Percentiles rank a stretch among this genome's conserved stretches.
Evolutionary conservation across 1,140 invertebrate genomes (phyloP).

Genomic region (Luehdorfia chinensis): DNA sequence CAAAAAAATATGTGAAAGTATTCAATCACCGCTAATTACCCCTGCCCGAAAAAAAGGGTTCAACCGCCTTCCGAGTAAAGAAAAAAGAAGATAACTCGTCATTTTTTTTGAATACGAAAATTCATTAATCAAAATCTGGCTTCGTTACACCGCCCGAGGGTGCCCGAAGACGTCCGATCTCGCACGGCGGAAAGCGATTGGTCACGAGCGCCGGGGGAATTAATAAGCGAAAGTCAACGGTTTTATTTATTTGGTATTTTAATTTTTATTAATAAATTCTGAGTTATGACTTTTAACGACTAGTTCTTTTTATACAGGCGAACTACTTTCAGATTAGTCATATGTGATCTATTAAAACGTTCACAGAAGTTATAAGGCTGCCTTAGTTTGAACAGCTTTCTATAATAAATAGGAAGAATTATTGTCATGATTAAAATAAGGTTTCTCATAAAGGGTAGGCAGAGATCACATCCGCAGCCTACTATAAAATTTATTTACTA

Average conservation of each 20-base stretch:
- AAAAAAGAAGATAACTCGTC: conserved; percentile 25
- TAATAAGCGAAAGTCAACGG: conserved; percentile 37
- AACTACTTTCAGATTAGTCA: no score
- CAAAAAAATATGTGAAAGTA: conserved; percentile 26
- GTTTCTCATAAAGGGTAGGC: no score
- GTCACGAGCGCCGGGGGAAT: conserved; percentile 23
- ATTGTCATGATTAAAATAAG: no score
- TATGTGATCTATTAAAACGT: no score
- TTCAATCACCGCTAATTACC: conserved; percentile 45
- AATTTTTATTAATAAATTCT: conserved; percentile 28
- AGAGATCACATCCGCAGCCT: no score
- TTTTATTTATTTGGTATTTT: conserved; percentile 39
- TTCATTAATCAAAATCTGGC: conserved; percentile 47
- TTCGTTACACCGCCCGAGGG: conserved; percentile 32
- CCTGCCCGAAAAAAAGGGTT: conserved; percentile 36
- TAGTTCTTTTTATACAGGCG: neutral
- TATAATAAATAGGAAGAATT: no score
- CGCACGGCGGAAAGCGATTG: neutral
- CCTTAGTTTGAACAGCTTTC: no score
- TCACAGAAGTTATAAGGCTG: no score
- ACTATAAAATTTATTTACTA: no score
- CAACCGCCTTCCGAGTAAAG: conserved; percentile 35
- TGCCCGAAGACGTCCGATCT: conserved; percentile 21
- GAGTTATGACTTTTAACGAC: conserved; percentile 4
- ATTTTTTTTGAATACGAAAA: conserved; percentile 36